Evolutionary conservation across 2,113 vertebrate genomes (phyloP), one percentile per base, ranked within the genome.

Genomic region (Mus pahari): DNA sequence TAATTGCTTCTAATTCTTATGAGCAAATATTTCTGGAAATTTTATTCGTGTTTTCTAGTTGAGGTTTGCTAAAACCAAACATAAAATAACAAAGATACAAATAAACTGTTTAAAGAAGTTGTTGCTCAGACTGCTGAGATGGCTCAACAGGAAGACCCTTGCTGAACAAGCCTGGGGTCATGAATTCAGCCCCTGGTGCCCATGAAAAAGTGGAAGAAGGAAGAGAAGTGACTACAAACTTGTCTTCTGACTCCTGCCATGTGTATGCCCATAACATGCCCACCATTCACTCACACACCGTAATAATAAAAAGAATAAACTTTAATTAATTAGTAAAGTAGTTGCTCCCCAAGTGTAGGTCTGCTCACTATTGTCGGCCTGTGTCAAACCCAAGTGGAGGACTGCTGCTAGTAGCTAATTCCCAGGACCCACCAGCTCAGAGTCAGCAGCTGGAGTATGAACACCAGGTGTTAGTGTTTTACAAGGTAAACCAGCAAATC

Each of bases 21-120:
- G 45, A 87, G 22, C 50, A 81, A 55, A n/a, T 77, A 60, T 0
- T 60, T 87, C 2, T 79, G 50, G 24, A 87, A 94, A 36, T 26
- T 50, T 94, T 48, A 33, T 58, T 58, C 26, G 26, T 81, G n/a
- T 84, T 62, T 84, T 64, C 62, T 66, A 39, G 7, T 45, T 84
- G 7, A 42, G 26, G 4, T 66, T 86, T 86, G 82, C 60, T 19
- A 48, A 86, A 75, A 90, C 58, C 19, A 55, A 91, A 89, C 60
- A 22, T 31, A 77, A 86, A 74, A 60, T 20, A 91, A 81, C 22
- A 92, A 50, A 48, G 92, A 7, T 83, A 78, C 45, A 90, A 22
- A 36, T 71, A 83, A 95, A n/a, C n/a, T 17, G 20, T 78, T 90
- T 39, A 86, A 96, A 74, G 22, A 96, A 68, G 13, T 53, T 45